Base-by-base conservation (phyloP, 2,113 vertebrate genomes). In the Embiotoca jacksoni region DNA sequence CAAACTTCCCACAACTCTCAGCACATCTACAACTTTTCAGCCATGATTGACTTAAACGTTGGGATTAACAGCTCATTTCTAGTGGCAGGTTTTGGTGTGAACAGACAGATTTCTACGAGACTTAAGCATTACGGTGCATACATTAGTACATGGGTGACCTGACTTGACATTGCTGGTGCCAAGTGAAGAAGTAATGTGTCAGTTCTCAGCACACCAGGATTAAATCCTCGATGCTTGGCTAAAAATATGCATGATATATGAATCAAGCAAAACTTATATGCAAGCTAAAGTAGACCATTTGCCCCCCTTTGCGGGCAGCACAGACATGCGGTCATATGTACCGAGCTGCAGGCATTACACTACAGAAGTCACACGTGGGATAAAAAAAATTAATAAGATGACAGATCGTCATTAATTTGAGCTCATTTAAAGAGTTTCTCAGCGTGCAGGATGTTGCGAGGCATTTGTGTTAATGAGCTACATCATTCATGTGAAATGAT, bases 401-500 rank as follows among this genome's bases (percentile, higher is more conserved):
- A 90, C 92, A 85, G 81, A 59, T 77, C 83, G 72, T 89, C 94
- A 94, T 95, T 92, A 94, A 95, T 95, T 94, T 94, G 62, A 82
- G 85, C 94, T 94, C 89, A 91, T 95, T 95, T 95, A 93, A 90
- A 83, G 87, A 88, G 92, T 90, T 94, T 94, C 89, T 81, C 89
- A 86, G 91, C 81, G 82, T 77, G 88, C 89, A 84, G 92, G 90
- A 93, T 93, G 93, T 94, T 93, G 92, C 86, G 85, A 94, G 93
- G 93, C 91, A 85, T 91, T 89, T 89, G 92, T 93, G 92, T 93
- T 95, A 95, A 95, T 95, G 95, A 95, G 92, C 88, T 77, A 85
- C 91, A 95, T 95, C 92, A 91, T 94, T 95, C 93, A 94, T 91
- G 78, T 90, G 83, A 92, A 94, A 95, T 94, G 93, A 94, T 94